These are phyloP conservation scores for Drosophila asahinai DNA, from an alignment of 1,140 invertebrate genomes.

Conservation along the genomic window DNA sequence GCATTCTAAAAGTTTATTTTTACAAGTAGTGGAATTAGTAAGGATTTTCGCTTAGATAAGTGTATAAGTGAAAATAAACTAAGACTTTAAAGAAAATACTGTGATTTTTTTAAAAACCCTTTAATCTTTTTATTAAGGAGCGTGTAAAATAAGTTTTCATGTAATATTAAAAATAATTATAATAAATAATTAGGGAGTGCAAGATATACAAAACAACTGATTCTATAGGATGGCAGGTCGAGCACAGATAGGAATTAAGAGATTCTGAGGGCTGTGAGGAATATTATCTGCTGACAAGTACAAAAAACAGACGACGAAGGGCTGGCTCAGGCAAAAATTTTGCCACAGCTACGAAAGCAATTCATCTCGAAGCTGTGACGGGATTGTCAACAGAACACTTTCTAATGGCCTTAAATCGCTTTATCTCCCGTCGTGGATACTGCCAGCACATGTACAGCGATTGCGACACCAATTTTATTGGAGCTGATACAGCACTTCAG, in stretches of 20 bases:
- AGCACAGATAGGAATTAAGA: conserved; percentile 39
- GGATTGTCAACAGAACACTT: no score
- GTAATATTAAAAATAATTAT: not conserved
- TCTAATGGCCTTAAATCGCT: no score
- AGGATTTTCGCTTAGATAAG: not conserved
- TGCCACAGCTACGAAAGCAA: no score
- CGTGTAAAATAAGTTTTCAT: not conserved
- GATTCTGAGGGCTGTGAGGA: conserved; percentile 20
- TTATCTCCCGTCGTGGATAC: no score
- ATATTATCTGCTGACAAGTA: conserved; percentile 42
- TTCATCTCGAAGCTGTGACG: no score
- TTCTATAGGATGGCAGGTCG: not conserved
- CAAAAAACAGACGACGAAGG: conserved; percentile 19
- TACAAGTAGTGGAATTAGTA: not conserved
- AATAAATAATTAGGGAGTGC: conserved; percentile 3
- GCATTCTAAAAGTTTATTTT: not conserved
- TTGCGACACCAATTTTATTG: no score
- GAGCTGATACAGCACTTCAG: no score
- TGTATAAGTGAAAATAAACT: not conserved
- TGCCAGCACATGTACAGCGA: no score
- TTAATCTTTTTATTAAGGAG: not conserved
- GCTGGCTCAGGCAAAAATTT: conserved; percentile 26
- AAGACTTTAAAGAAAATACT: no score
- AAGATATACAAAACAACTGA: not conserved
- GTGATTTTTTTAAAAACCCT: not conserved